phyloP scores from a whole-genome alignment of 2,888 invertebrate genomes.

The Bellardia bayeri region DNA sequence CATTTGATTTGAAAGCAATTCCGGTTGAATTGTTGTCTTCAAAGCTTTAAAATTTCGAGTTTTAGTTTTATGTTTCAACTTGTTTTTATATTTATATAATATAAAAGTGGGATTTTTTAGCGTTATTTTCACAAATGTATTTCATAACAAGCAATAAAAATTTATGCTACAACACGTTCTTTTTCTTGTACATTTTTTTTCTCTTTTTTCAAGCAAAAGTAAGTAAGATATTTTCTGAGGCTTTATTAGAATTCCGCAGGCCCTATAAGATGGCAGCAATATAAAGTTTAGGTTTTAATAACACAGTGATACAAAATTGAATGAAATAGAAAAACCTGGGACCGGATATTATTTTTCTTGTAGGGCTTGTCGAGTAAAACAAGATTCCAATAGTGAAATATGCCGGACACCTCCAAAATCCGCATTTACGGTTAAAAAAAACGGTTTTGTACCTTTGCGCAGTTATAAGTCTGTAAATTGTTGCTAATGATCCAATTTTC shows the following conservation, averaged over 20 bases:
- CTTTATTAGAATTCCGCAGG: background rate
- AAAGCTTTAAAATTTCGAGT: background rate
- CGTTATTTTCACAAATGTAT: conserved; percentile 10
- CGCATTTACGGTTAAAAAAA: too few species aligned
- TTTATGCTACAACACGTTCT: conserved; percentile 63
- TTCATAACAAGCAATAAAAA: conserved; percentile 58
- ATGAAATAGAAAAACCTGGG: too few species aligned
- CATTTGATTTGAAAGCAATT: background rate
- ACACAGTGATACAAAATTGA: too few species aligned
- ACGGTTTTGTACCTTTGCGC: too few species aligned
- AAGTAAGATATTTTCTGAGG: background rate
- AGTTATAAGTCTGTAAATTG: too few species aligned
- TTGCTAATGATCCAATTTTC: too few species aligned
- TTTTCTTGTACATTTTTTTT: conserved; percentile 2
- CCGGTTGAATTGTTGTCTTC: background rate
- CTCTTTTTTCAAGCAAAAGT: background rate
- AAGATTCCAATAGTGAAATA: too few species aligned
- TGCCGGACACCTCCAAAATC: too few species aligned
- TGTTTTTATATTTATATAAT: background rate
- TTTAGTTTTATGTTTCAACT: background rate
- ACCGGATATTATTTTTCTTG: too few species aligned
- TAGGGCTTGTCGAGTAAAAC: too few species aligned
- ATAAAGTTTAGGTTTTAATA: too few species aligned
- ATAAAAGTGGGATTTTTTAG: conserved; percentile 18
- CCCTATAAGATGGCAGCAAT: too few species aligned